These are phyloP conservation scores for Thysanoteuthis rhombus DNA, from an alignment of 2,888 invertebrate species.

Conservation along the genomic window DNA sequence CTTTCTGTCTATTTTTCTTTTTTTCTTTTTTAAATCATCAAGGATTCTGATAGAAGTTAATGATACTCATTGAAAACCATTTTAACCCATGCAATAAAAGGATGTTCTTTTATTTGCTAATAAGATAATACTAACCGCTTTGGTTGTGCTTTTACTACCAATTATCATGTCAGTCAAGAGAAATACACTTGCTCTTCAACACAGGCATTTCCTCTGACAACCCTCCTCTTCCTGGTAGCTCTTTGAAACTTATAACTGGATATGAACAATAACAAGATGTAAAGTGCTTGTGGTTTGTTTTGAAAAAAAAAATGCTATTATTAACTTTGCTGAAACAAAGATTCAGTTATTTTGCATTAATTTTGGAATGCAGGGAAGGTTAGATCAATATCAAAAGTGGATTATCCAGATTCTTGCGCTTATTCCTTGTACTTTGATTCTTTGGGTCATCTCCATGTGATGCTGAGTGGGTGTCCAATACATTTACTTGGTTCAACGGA, in stretches of 20 bases:
- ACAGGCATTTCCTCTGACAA: not conserved
- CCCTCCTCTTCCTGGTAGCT: not conserved
- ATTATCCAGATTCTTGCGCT: not conserved
- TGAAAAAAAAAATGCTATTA: not conserved
- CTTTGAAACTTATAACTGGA: not conserved
- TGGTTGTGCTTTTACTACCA: not conserved
- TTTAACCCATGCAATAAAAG: not conserved
- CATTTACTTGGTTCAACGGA: not conserved
- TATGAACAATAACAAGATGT: not conserved
- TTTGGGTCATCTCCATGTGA: not conserved
- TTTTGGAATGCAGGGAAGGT: not conserved
- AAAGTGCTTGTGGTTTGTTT: not conserved
- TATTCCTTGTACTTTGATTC: too few species aligned
- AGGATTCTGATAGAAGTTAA: not conserved
- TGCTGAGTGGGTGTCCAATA: not conserved
- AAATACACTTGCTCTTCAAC: not conserved
- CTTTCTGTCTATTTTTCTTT: too few species aligned
- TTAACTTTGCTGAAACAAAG: not conserved
- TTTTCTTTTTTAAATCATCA: too few species aligned
- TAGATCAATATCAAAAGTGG: not conserved
- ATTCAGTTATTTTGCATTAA: not conserved
- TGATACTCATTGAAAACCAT: not conserved
- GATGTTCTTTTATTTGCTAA: not conserved
- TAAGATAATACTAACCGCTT: not conserved
- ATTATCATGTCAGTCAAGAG: slow-evolving; percentile 12